Percentiles rank a stretch among this genome's conserved stretches.
These are phyloP conservation scores for Panagrolaimus sp. DNA, from an alignment of 1,140 invertebrate genomes.

Conservation along the genomic window DNA sequence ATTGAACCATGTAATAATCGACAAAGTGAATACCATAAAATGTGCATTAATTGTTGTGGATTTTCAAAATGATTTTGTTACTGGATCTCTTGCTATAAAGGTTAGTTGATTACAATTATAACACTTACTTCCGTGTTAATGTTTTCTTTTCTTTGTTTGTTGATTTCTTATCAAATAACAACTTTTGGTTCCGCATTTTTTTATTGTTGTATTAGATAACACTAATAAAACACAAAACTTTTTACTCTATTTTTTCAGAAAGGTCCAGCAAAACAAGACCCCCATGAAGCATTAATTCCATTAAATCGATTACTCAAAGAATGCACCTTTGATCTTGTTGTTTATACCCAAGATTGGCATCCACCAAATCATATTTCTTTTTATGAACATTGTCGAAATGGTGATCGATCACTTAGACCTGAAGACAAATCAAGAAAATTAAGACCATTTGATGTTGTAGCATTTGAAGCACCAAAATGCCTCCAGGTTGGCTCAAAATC, in stretches of 20 bases:
- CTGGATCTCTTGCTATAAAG: conserved; percentile 81
- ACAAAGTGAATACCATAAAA: conserved; percentile 22
- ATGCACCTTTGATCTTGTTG: conserved; percentile 80
- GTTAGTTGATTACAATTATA: conserved; percentile 24
- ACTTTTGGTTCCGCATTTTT: no score
- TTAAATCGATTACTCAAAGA: conserved; percentile 76
- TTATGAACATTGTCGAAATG: conserved; percentile 51
- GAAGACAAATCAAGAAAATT: conserved; percentile 68
- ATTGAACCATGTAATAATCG: conserved; percentile 22
- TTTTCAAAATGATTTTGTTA: conserved; percentile 96
- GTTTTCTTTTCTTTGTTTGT: conserved; percentile 3
- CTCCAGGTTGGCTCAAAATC: conserved; percentile 36
- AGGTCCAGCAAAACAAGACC: conserved; percentile 43
- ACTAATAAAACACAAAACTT: no score
- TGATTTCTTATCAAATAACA: no score
- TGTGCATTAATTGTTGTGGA: conserved; percentile 84
- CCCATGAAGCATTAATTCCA: conserved; percentile 65
- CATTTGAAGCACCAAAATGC: conserved; percentile 75
- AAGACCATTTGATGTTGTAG: conserved; percentile 79
- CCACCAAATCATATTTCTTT: conserved; percentile 92
- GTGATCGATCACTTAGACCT: conserved; percentile 74
- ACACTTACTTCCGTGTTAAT: neutral
- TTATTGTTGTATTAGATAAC: no score
- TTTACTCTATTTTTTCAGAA: conserved; percentile 34
- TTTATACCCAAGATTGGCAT: conserved; percentile 95